phyloP scores from a whole-genome alignment of 2,797 vertebrate genomes.

The Telmatherina bonti region DNA sequence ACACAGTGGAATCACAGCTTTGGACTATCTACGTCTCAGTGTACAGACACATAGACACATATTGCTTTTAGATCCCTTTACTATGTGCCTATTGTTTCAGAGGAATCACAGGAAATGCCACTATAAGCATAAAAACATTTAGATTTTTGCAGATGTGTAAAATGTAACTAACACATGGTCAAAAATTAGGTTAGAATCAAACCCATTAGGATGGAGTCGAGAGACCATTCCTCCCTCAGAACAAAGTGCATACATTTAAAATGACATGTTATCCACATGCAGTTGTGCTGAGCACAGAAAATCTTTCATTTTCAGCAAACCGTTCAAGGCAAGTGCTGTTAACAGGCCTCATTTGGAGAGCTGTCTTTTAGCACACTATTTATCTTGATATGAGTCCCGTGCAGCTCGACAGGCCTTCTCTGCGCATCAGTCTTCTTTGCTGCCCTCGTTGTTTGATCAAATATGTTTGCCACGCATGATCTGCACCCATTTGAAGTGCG shows the following conservation, averaged over 20 bases:
- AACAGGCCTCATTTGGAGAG: conserved; percentile 65
- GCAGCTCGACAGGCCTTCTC: conserved; percentile 57
- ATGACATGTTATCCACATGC: conserved; percentile 34
- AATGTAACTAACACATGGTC: neutral
- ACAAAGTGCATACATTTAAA: conserved; percentile 11
- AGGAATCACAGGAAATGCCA: neutral
- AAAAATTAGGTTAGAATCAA: neutral
- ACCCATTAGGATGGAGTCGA: neutral
- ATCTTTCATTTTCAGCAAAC: conserved; percentile 44
- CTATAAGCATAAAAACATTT: neutral
- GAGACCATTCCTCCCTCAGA: neutral
- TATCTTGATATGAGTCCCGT: conserved; percentile 49
- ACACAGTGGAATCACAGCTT: neutral
- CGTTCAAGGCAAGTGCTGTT: conserved; percentile 25
- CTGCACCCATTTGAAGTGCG: conserved; percentile 68
- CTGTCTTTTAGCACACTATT: conserved; percentile 64
- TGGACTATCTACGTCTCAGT: neutral
- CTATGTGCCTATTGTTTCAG: neutral
- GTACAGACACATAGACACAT: neutral
- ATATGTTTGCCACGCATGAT: conserved; percentile 64
- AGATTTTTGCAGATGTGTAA: neutral
- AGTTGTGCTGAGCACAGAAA: conserved; percentile 58
- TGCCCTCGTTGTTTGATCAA: conserved; percentile 70
- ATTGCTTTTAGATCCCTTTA: neutral
- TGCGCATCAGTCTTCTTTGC: conserved; percentile 54